Evolutionary conservation across 2,888 invertebrate genomes (phyloP).

Genomic region (Eustalomyia histrio): DNA sequence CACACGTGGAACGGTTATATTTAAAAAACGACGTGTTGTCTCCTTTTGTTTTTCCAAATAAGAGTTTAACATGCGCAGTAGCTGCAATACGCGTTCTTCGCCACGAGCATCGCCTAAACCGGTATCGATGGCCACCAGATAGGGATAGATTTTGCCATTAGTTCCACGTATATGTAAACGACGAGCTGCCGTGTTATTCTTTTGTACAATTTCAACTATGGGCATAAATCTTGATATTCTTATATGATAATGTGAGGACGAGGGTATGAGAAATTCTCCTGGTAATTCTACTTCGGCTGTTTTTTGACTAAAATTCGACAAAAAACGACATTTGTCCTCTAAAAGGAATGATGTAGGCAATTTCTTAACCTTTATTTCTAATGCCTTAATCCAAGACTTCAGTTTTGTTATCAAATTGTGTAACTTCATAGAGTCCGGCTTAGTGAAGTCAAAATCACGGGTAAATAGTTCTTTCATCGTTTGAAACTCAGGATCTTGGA

Average conservation of each 20-base stretch:
- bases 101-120: constrained; percentile 94
- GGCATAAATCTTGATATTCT: constrained; percentile 98
- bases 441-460: constrained; percentile 96
- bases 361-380: constrained; percentile 95
- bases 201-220: constrained; percentile 96
- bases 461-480: constrained; percentile 98
- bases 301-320: constrained; percentile 96
- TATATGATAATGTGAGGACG: constrained; percentile 97
- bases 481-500: constrained; percentile 97
- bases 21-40: constrained; percentile 92
- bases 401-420: constrained; percentile 96
- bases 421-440: constrained; percentile 92
- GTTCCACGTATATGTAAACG: constrained; percentile 96
- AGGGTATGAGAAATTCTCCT: constrained; percentile 95
- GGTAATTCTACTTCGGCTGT: constrained; percentile 98
- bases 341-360: constrained; percentile 96
- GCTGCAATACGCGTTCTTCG: constrained; percentile 95
- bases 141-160: constrained; percentile 97
- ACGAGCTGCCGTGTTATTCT: constrained; percentile 95
- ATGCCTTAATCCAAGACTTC: constrained; percentile 98
- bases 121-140: constrained; percentile 96
- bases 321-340: constrained; percentile 96
- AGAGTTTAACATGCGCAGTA: constrained; percentile 95
- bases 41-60: constrained; percentile 97
- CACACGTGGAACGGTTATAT: constrained; percentile 96